phyloP scores from a whole-genome alignment of 2,113 vertebrate genomes.

The Edolisoma coerulescens region DNA sequence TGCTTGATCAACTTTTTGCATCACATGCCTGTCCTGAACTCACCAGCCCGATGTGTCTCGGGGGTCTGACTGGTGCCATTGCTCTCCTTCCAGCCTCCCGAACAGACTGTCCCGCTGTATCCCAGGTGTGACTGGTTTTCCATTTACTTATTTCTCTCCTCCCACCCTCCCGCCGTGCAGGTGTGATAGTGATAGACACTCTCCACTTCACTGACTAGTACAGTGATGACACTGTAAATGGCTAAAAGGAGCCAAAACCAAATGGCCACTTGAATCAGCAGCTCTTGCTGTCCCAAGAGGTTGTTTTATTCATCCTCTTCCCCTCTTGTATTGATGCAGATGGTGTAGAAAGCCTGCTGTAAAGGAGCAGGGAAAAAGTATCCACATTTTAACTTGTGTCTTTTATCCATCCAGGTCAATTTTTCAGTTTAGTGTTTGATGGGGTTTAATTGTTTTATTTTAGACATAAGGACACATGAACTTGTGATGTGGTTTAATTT shows the following conservation, averaged over 20 bases:
- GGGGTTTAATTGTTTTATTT: background rate
- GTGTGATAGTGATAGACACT: fast-evolving
- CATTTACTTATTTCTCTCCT: background rate
- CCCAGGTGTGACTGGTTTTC: background rate
- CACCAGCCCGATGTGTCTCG: background rate
- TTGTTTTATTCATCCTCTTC: background rate
- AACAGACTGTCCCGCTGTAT: background rate
- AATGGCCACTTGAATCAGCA: background rate
- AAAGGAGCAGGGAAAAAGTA: background rate
- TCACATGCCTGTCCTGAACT: fast-evolving
- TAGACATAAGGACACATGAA: fast-evolving
- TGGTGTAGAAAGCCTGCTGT: background rate
- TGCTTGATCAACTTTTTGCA: too few relatives aligned
- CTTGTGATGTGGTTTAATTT: background rate
- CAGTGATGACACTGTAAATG: fast-evolving
- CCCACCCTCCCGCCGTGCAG: background rate
- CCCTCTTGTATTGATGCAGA: background rate
- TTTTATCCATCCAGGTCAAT: background rate
- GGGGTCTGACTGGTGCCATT: too few relatives aligned
- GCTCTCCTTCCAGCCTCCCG: background rate
- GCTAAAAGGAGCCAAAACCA: background rate
- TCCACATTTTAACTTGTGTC: background rate
- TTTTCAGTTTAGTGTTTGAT: background rate
- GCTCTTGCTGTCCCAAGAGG: background rate
- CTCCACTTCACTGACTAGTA: fast-evolving